Base-by-base conservation (phyloP, 2,797 vertebrate genomes). In the Peromyscus nudipes region DNA sequence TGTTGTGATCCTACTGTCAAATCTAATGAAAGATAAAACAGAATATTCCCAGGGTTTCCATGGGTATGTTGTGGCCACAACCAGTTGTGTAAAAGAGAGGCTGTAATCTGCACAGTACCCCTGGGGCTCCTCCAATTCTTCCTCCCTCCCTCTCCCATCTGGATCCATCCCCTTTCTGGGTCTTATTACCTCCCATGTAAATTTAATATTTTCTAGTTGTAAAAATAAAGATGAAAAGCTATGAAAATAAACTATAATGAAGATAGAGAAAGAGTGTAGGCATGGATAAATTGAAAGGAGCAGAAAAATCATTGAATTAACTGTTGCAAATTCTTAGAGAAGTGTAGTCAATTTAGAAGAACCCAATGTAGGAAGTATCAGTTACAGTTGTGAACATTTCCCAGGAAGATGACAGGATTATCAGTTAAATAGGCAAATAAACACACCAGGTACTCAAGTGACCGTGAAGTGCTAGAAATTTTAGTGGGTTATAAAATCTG, bases 341-440 rank as follows among this genome's bases (percentile, higher is more conserved):
- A 52, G 84, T 57, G 2, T 16, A 76, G 34, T 34, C 13, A 60
- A 73, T 92, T 84, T 49, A 81, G 82, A 91, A 91, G 31, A 94
- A 60, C 34, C 37, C 7, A 64, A 19, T 71, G 55, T 76, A 52
- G 67, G 60, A 88, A 94, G 64, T 65, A 37, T 1, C 40, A 81
- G 7, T 81, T 85, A 62, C 7, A 73, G 3, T 43, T 11, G 34
- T 92, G n/a, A 89, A n/a, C 46, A 90, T 60, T 88, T 83, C 19
- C 25, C 40, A 12, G 23, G 19, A 62, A 92, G n/a, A 80, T 46
- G 49, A 65, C 31, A 76, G 31, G 11, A 34, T 80, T 62, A 83
- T 71, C 6, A 57, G 49, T 76, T 83, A 75, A 87, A 87, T 14
- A 93, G 13, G 46, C 37, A 96, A 92, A 71, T 64, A 86, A 86